A percentile compares a stretch with the other conserved stretches of the same genome.
Conservation (phyloP, 2,797 vertebrate species). For the Pseudochaenichthys georgianus region DNA sequence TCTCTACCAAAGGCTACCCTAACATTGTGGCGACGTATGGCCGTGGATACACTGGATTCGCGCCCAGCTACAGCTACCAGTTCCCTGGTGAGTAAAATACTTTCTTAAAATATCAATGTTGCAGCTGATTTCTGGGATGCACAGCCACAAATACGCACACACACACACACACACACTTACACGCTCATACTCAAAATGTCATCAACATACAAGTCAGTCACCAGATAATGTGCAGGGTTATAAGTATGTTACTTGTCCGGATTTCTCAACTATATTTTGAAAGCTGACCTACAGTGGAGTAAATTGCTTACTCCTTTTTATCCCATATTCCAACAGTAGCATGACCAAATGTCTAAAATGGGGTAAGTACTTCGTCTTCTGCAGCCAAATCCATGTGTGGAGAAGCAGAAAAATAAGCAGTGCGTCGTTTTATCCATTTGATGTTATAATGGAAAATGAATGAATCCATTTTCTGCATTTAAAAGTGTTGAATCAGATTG, state of each 20-base stretch:
- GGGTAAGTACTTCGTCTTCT: conserved; percentile 59
- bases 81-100: conserved; percentile 93
- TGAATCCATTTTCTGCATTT: conserved; percentile 74
- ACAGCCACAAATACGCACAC: conserved; percentile 45
- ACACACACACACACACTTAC: conserved; percentile 2
- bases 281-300: conserved; percentile 70
- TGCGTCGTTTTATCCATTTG: conserved; percentile 57
- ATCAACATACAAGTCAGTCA: conserved; percentile 69
- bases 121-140: conserved; percentile 52
- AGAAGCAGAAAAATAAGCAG: conserved; percentile 66
- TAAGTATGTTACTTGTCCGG: conserved; percentile 67
- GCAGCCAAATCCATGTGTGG: conserved; percentile 71
- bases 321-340: conserved; percentile 67
- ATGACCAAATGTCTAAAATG: conserved; percentile 79
- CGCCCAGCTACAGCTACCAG: conserved; percentile 99
- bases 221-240: conserved; percentile 72
- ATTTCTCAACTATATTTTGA: conserved; percentile 66
- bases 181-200: conserved; percentile 46
- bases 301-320: conserved; percentile 74
- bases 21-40: conserved; percentile 99
- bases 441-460: conserved; percentile 73
- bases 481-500: conserved; percentile 77
- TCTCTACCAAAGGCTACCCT: conserved; percentile 91
- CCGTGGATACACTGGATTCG: conserved; percentile 98
- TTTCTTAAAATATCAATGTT: conserved; percentile 56